Evolutionary conservation across 1,140 invertebrate genomes (phyloP), one percentile per base, ranked within the genome.

Genomic region (Chironomus striatipennis): DNA sequence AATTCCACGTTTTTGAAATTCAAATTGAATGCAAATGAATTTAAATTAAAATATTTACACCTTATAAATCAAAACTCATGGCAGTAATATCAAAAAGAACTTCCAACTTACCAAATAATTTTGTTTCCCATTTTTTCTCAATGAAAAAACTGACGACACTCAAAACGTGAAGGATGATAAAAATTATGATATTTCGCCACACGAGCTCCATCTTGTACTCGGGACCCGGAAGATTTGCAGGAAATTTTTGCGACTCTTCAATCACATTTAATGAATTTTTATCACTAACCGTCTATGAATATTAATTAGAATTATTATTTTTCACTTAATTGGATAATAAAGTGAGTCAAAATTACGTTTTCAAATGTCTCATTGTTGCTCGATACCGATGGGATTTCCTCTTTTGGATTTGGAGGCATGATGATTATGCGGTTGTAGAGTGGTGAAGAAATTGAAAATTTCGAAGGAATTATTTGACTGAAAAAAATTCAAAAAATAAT

Each of bases 111-210:
- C 65, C 18, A 70, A 20, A 70, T 1, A 70, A 2, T 18, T 1
- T 21, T 10, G 65, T 70, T 1, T 10, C 10, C 18, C n/a, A 18
- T 20, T 6, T 5, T 20, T 70, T 70, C 0, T 70, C 17, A 17
- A 70, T 12, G 6, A 70, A 70, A 18, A 88, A 73, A n/a, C 89
- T 90, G 79, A 91, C 90, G 0, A 93, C 47, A 7, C 88, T 87
- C 73, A 84, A 86, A 7, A 88, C 64, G 81, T 94, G 92, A 3
- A 93, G 83, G 17, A 87, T 81, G 1, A 82, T 77, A 79, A 93
- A 91, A 1, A 92, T 79, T 0, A 88, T 77, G 1, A 93, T 86
- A 83, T 94, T 94, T 79, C 86, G 85, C 91, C 91, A 93, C 0
- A 93, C 90, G 73, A 93, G 88, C 76, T 87, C 75, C 70, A 78